Base-by-base conservation (phyloP, 2,113 vertebrate genomes). In the Scytalopus superciliaris region DNA sequence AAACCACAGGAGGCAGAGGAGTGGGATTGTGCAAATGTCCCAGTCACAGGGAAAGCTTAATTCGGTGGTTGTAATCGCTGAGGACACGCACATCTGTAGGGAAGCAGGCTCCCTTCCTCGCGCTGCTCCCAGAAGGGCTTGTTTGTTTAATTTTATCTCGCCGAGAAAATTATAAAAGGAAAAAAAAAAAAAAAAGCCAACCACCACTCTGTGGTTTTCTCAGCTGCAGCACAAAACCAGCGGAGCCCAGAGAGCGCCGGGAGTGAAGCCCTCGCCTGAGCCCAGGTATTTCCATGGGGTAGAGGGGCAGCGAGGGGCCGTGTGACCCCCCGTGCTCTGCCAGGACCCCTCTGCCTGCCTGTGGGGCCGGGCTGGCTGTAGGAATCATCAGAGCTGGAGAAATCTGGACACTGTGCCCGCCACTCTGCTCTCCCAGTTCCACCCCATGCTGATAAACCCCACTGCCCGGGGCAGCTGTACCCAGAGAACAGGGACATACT, bases 141-240 rank as follows among this genome's bases (percentile, higher is more conserved):
- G 89, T 95, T 91, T 96, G 90, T 96, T 96, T 96, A 91, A 94
- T 95, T 95, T 97, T 95, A 88, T 94, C 94, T 94, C n/a, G 4
- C 63, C 12, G 84, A 83, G 87, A 84, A 95, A 96, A 93, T 96
- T 94, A 97, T 77, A 92, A 87, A 94, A 91, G 50, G 79, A 9
- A 74, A 72, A 92, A 73, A 75, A 47, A 88, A 76, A 57, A 74
- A 45, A 67, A 8, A 50, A 42, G n/a, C 56, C 60, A 69, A 57
- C 59, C 91, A 94, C 84, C 92, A 74, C 88, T 28, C 86, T 70
- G 88, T 91, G 79, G 87, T 90, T 96, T 95, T 74, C 86, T 96
- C 85, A 92, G 90, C 94, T 92, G 87, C 94, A 85, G 93, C 91
- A 83, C 30, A 89, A 94, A 91, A 76, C n/a, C 66, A 64, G 77